Percentiles rank a stretch among this genome's conserved stretches.
Evolutionary conservation across 2,797 vertebrate genomes (phyloP).

Genomic region (Phataginus tetradactyla): DNA sequence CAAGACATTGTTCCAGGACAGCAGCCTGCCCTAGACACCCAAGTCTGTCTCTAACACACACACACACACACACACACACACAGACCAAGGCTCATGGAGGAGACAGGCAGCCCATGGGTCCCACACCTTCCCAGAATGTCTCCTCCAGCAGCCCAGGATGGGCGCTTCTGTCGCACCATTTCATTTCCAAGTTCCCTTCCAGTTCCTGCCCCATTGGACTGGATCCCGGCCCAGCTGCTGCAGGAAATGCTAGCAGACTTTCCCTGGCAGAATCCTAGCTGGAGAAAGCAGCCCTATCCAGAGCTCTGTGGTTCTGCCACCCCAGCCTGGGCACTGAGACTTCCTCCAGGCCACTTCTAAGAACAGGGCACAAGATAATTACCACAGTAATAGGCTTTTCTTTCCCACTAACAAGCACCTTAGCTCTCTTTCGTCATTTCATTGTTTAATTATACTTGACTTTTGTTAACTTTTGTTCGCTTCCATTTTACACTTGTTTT

Average conservation of each 20-base stretch:
- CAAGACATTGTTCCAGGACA: background rate
- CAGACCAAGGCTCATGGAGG: background rate
- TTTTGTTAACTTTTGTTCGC: background rate
- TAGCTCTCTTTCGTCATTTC: background rate
- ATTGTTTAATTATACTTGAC: background rate
- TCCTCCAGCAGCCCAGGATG: background rate
- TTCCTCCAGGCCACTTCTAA: background rate
- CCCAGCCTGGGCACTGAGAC: background rate
- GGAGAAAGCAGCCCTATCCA: background rate
- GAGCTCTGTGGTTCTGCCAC: background rate
- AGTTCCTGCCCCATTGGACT: accelerated
- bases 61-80: accelerated
- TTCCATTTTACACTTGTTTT: background rate
- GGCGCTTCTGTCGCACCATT: background rate
- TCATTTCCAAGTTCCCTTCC: background rate
- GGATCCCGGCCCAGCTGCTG: background rate
- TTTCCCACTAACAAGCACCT: background rate
- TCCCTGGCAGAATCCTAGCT: background rate
- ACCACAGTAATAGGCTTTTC: background rate
- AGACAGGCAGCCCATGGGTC: background rate
- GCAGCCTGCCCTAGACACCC: background rate
- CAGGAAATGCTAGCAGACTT: background rate
- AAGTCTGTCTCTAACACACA: background rate
- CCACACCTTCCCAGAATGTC: too few relatives aligned
- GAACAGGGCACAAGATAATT: background rate